These are phyloP conservation scores for Megalonaias nervosa DNA, from an alignment of 1,140 invertebrate species.

Conservation along the genomic window DNA sequence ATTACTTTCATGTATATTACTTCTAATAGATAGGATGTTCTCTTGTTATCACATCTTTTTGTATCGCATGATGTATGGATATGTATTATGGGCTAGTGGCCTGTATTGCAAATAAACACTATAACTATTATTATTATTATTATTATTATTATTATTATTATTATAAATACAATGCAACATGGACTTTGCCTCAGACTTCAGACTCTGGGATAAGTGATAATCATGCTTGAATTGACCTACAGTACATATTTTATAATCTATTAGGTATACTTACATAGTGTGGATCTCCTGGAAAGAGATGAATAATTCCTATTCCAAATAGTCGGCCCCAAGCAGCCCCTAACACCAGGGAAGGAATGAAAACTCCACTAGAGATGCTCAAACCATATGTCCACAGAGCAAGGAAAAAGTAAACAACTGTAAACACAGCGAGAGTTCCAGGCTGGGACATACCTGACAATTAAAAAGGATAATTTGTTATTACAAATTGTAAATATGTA, in stretches of 20 bases:
- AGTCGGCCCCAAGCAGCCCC: slow-evolving; percentile 98
- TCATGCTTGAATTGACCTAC: no score
- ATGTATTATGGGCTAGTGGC: no score
- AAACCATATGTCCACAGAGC: slow-evolving; percentile 95
- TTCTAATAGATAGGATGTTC: no score
- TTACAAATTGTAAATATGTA: not conserved
- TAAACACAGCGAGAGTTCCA: slow-evolving; percentile 85
- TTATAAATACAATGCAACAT: no score
- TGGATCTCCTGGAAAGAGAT: slow-evolving; percentile 73
- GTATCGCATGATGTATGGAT: no score
- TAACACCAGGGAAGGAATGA: slow-evolving; percentile 95
- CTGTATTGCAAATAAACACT: no score
- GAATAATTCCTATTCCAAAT: slow-evolving; percentile 80
- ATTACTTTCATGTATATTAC: no score
- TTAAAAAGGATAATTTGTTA: slow-evolving; percentile 12
- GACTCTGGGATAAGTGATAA: not conserved
- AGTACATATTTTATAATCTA: no score
- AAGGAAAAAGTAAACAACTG: slow-evolving; percentile 93
- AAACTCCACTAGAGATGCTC: slow-evolving; percentile 95
- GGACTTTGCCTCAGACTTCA: no score
- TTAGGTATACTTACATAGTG: slow-evolving; percentile 29
- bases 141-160: no score
- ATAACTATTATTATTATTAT: no score
- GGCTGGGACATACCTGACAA: slow-evolving; percentile 86
- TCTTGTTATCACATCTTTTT: no score